These are phyloP conservation scores for Eumeta japonica DNA, from an alignment of 1,140 invertebrate genomes.

Conservation along the genomic window DNA sequence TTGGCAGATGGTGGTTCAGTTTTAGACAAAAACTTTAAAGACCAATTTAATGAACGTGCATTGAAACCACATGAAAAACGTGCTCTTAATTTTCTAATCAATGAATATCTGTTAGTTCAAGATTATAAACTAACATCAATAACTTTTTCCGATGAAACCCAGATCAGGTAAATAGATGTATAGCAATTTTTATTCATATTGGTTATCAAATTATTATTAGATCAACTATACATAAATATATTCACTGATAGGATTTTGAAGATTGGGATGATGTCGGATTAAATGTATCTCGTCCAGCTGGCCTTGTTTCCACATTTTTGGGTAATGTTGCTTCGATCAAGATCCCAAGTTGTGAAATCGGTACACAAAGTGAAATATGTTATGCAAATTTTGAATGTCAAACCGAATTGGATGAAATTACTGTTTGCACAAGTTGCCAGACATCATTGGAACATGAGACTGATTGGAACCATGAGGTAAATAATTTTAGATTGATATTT, in stretches of 20 bases:
- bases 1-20: conserved; percentile 51
- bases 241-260: conserved; percentile 75
- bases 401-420: conserved; percentile 40
- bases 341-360: conserved; percentile 27
- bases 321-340: conserved; percentile 48
- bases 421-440: conserved; percentile 43
- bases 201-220: neutral
- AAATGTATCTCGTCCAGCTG: conserved; percentile 80
- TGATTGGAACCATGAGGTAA: conserved; percentile 50
- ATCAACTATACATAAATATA: conserved; percentile 1
- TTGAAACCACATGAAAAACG: conserved; percentile 83
- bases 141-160: conserved; percentile 90
- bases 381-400: conserved; percentile 33
- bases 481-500: conserved; percentile 5
- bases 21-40: conserved; percentile 51
- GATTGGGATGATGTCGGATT: conserved; percentile 92
- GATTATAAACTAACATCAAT: conserved; percentile 88
- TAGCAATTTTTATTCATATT: neutral
- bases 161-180: conserved; percentile 66
- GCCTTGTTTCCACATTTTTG: conserved; percentile 74
- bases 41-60: conserved; percentile 39
- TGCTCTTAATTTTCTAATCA: conserved; percentile 84
- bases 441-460: conserved; percentile 31
- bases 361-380: conserved; percentile 21
- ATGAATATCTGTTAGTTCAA: conserved; percentile 80